These are phyloP conservation scores for Cabera pusaria DNA, from an alignment of 2,888 invertebrate genomes.

Conservation along the genomic window DNA sequence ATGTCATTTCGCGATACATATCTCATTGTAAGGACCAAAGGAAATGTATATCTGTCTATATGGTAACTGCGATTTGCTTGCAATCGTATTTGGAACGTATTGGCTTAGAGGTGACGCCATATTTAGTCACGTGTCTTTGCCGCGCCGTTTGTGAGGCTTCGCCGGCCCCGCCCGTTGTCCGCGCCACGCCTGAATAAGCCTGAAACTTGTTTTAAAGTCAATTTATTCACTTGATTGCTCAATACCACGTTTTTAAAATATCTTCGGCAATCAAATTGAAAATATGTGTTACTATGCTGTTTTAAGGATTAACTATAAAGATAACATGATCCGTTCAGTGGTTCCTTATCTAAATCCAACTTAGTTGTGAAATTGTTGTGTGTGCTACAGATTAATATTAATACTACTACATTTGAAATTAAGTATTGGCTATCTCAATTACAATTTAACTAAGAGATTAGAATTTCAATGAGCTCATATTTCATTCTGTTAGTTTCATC, in stretches of 20 bases:
- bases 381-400: too few relatives aligned
- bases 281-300: too few relatives aligned
- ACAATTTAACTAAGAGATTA: constrained; percentile 1
- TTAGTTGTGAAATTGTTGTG: constrained; percentile 24
- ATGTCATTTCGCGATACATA: too few relatives aligned
- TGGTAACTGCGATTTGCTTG: constrained; percentile 15
- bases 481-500: too few relatives aligned
- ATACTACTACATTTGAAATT: too few relatives aligned
- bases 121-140: constrained; percentile 61
- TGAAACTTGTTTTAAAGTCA: too few relatives aligned
- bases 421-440: constrained; percentile 17
- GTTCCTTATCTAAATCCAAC: constrained; percentile 19
- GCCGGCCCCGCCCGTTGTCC: constrained; percentile 35
- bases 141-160: constrained; percentile 47
- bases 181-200: constrained; percentile 35
- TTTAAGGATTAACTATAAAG: constrained; percentile 11
- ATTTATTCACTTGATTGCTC: too few relatives aligned
- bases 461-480: too few relatives aligned
- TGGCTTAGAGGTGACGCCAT: constrained; percentile 50
- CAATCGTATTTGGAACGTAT: constrained; percentile 48
- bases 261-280: too few relatives aligned
- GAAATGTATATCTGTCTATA: constrained; percentile 16
- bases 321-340: constrained; percentile 15
- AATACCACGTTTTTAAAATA: too few relatives aligned
- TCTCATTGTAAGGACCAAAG: not conserved